These are phyloP conservation scores for Limnephilus lunatus DNA, from an alignment of 2,888 invertebrate species.

Conservation along the genomic window DNA sequence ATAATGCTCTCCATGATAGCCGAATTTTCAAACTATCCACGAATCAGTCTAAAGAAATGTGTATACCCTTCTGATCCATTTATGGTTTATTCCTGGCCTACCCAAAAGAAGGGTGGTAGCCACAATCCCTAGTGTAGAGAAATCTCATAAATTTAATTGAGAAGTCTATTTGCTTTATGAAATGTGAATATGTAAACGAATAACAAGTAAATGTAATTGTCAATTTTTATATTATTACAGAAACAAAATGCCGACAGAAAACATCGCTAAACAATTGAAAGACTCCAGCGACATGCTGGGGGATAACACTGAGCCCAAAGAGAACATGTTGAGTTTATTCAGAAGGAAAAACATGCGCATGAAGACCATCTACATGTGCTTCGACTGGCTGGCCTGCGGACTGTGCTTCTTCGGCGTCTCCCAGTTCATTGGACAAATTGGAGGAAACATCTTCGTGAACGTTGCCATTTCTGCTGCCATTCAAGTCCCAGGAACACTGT, in stretches of 20 bases:
- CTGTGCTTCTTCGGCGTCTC: constrained; percentile 86
- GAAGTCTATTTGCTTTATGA: too few species aligned
- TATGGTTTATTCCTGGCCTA: too few species aligned
- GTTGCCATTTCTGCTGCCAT: constrained; percentile 82
- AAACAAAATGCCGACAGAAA: constrained; percentile 70
- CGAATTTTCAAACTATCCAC: too few species aligned
- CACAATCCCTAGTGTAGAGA: too few species aligned
- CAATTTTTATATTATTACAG: constrained; percentile 51
- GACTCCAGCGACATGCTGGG: constrained; percentile 70
- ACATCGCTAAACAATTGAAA: constrained; percentile 68
- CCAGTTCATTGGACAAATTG: constrained; percentile 82
- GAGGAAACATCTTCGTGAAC: constrained; percentile 84
- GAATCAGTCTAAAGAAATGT: too few species aligned
- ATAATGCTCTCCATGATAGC: too few species aligned
- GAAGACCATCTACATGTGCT: constrained; percentile 80
- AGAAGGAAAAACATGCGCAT: constrained; percentile 77
- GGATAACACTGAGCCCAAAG: constrained; percentile 53
- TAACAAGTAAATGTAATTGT: not conserved
- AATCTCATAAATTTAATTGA: too few species aligned
- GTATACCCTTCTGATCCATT: too few species aligned
- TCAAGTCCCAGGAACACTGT: constrained; percentile 73
- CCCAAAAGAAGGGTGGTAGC: too few species aligned
- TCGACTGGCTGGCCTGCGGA: constrained; percentile 84
- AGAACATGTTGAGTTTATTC: constrained; percentile 59
- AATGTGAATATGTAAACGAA: too few species aligned